phyloP scores from a whole-genome alignment of 1,140 invertebrate genomes.

The Limonius californicus region DNA sequence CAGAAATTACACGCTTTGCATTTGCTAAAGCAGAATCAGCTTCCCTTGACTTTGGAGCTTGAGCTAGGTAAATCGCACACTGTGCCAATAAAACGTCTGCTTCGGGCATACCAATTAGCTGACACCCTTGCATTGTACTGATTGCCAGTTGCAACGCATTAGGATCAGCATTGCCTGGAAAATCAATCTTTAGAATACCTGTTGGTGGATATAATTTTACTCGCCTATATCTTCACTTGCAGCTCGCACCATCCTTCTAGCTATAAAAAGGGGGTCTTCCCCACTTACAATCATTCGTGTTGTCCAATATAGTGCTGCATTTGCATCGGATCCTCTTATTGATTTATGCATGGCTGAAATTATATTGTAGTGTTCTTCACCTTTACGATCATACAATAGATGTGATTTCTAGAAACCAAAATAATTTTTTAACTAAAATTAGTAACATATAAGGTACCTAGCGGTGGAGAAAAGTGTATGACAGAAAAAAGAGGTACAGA shows the following conservation, averaged over 20 bases:
- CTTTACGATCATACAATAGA: conserved; percentile 72
- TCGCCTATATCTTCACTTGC: conserved; percentile 68
- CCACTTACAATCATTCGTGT: conserved; percentile 76
- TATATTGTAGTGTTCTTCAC: conserved; percentile 81
- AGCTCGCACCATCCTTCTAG: conserved; percentile 68
- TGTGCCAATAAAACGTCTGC: conserved; percentile 74
- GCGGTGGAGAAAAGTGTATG: too few species aligned
- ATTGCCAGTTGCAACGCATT: conserved; percentile 60
- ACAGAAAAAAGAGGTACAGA: too few species aligned
- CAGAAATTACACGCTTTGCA: conserved; percentile 57
- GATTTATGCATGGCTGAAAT: conserved; percentile 83
- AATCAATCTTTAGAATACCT: too few species aligned
- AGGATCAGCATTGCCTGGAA: conserved; percentile 55
- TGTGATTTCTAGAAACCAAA: conserved; percentile 58
- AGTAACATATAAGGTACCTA: too few species aligned
- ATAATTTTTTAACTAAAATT: background rate
- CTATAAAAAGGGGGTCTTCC: conserved; percentile 80
- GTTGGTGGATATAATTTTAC: too few species aligned
- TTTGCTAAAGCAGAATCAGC: conserved; percentile 63
- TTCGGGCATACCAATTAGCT: conserved; percentile 79
- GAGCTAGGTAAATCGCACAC: conserved; percentile 69
- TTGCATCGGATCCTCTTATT: conserved; percentile 76
- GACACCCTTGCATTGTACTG: conserved; percentile 71
- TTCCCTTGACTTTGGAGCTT: conserved; percentile 71
- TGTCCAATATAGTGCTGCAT: conserved; percentile 81